phyloP scores from a whole-genome alignment of 1,140 invertebrate genomes.

The Rhagoletis zephyria region DNA sequence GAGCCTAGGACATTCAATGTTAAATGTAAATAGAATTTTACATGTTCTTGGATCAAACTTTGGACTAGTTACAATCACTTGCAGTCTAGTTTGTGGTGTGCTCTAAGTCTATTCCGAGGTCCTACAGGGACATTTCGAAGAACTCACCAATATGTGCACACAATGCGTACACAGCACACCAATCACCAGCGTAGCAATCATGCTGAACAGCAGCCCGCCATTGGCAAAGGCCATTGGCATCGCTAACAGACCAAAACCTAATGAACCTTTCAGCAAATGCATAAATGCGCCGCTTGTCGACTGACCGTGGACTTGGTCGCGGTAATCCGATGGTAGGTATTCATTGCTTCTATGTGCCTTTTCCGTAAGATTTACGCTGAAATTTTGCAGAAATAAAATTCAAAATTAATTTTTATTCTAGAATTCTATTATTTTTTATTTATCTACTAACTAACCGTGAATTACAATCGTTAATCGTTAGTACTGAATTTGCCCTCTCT shows the following conservation, averaged over 20 bases:
- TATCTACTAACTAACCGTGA: conserved; percentile 61
- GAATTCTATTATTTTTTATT: background rate
- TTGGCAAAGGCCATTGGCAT: conserved; percentile 89
- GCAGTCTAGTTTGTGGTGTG: too few species aligned
- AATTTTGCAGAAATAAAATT: conserved; percentile 33
- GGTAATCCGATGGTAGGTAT: conserved; percentile 81
- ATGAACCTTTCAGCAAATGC: conserved; percentile 86
- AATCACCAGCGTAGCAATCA: conserved; percentile 81
- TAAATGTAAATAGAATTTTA: too few species aligned
- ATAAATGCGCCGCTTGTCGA: conserved; percentile 81
- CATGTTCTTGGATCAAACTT: too few species aligned
- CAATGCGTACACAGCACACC: conserved; percentile 85
- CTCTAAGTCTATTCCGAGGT: too few species aligned
- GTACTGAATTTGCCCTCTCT: conserved; percentile 57
- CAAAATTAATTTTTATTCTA: background rate
- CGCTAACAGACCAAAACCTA: conserved; percentile 89
- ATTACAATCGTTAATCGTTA: conserved; percentile 63
- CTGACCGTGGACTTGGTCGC: conserved; percentile 79
- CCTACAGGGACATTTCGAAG: background rate
- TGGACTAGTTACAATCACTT: too few species aligned
- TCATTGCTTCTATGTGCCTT: conserved; percentile 63
- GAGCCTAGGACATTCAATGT: too few species aligned
- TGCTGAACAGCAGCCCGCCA: conserved; percentile 82
- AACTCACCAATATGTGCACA: conserved; percentile 83
- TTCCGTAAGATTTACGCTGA: conserved; percentile 66